A percentile compares a stretch with the other conserved stretches of the same genome.
These are phyloP conservation scores for Malthinus flaveolus DNA, from an alignment of 2,888 invertebrate genomes.

Conservation along the genomic window DNA sequence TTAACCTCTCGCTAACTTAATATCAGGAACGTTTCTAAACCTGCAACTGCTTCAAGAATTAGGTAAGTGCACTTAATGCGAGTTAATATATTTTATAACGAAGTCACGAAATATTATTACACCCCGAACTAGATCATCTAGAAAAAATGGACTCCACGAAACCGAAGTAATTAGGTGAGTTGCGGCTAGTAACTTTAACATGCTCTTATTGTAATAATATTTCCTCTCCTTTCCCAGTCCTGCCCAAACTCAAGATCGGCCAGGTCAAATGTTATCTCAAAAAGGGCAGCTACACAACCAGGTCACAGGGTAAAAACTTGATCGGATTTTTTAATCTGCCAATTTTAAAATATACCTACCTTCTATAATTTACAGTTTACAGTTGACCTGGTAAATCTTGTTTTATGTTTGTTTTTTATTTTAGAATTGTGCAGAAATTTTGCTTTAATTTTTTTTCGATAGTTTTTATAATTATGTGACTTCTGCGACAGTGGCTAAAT, in stretches of 20 bases:
- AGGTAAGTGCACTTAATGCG: no score
- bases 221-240: conserved; percentile 12
- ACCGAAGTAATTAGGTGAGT: no score
- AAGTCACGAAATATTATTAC: no score
- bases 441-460: not conserved
- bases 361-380: no score
- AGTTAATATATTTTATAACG: no score
- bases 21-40: no score
- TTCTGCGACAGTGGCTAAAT: no score
- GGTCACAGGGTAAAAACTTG: conserved; percentile 6
- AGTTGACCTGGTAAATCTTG: conserved; percentile 24
- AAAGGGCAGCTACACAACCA: conserved; percentile 8
- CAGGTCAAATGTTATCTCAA: conserved; percentile 21
- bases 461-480: not conserved
- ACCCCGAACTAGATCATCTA: no score
- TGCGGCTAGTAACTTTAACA: no score
- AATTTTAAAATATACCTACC: conserved; percentile 13
- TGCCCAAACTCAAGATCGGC: conserved; percentile 15
- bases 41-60: no score
- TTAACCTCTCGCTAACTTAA: no score
- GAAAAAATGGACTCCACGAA: no score
- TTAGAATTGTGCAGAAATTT: conserved; percentile 18
- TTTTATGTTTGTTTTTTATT: conserved; percentile 5
- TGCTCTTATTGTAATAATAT: not conserved
- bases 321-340: conserved; percentile 6